Percentiles rank a stretch among this genome's conserved stretches.
Evolutionary conservation across 2,113 vertebrate genomes (phyloP).

Genomic region (Corythaeola cristata): DNA sequence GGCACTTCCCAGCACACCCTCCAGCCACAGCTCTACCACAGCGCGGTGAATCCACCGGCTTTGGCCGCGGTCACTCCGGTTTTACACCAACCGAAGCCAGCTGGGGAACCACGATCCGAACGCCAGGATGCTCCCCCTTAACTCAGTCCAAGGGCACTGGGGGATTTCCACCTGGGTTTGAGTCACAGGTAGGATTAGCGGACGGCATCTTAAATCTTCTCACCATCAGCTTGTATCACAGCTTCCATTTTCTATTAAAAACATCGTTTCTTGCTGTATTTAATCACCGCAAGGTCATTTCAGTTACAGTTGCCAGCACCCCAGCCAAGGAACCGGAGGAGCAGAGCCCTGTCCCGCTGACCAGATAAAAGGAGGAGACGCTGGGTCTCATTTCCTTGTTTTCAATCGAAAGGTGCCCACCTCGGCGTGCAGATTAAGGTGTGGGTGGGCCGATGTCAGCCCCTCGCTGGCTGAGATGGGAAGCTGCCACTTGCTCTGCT

Average conservation of each 20-base stretch:
- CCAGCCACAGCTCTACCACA: not conserved
- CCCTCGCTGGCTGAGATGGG: not conserved
- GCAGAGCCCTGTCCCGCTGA: not conserved
- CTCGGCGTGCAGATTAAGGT: not conserved
- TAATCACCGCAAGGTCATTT: conserved; percentile 56
- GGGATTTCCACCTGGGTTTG: not conserved
- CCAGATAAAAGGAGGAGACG: conserved; percentile 53
- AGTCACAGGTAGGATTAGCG: not conserved
- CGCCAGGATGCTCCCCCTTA: not conserved
- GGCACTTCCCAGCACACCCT: not conserved
- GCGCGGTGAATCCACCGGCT: not conserved
- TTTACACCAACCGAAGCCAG: not conserved
- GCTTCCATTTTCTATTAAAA: conserved; percentile 45
- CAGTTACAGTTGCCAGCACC: conserved; percentile 25
- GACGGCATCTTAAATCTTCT: not conserved
- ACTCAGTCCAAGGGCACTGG: not conserved
- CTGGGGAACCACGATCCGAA: not conserved
- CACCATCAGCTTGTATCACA: not conserved
- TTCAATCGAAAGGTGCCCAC: conserved; percentile 43
- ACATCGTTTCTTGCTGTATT: conserved; percentile 43
- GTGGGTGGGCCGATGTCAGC: not conserved
- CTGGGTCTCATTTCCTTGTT: conserved; percentile 59
- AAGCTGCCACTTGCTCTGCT: not conserved
- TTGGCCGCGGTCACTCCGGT: not conserved
- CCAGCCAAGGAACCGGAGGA: not conserved